These are phyloP conservation scores for Zaprionus ornatus DNA, from an alignment of 1,140 invertebrate genomes.

Conservation along the genomic window DNA sequence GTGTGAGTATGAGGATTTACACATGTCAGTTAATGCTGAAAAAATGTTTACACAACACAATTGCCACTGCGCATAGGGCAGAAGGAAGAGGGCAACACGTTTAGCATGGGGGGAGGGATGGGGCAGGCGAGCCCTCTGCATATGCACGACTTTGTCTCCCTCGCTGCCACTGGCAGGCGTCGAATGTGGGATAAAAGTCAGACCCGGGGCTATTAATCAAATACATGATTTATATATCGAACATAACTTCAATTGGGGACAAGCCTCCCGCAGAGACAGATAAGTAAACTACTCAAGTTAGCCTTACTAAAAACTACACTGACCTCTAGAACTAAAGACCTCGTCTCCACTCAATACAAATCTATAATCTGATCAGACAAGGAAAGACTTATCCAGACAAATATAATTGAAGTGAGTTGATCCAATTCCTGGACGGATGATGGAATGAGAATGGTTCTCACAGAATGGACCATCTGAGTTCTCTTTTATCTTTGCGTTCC, in stretches of 20 bases:
- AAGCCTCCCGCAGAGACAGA: constrained; percentile 20
- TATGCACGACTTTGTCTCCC: not conserved
- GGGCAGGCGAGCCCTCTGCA: constrained; percentile 35
- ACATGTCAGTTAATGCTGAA: constrained; percentile 81
- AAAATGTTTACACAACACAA: constrained; percentile 81
- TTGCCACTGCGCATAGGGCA: constrained; percentile 41
- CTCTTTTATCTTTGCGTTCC: not conserved
- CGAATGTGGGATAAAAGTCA: constrained; percentile 73
- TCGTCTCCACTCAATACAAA: not conserved
- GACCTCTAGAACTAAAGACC: not conserved
- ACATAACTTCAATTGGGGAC: constrained; percentile 61
- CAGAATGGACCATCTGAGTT: not conserved
- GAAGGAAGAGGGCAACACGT: not conserved
- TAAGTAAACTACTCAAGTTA: not conserved
- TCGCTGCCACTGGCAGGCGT: constrained; percentile 49
- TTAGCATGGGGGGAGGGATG: constrained; percentile 20
- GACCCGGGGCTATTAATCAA: constrained; percentile 70
- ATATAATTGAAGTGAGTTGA: not conserved
- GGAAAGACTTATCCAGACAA: too few species aligned
- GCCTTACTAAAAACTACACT: not conserved
- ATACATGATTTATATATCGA: constrained; percentile 72
- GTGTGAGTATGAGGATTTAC: constrained; percentile 48
- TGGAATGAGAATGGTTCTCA: not conserved
- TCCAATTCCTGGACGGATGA: not conserved
- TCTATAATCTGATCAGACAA: constrained; percentile 4